Evolutionary conservation across 2,113 vertebrate genomes (phyloP).

Genomic region (Eclectus roratus): DNA sequence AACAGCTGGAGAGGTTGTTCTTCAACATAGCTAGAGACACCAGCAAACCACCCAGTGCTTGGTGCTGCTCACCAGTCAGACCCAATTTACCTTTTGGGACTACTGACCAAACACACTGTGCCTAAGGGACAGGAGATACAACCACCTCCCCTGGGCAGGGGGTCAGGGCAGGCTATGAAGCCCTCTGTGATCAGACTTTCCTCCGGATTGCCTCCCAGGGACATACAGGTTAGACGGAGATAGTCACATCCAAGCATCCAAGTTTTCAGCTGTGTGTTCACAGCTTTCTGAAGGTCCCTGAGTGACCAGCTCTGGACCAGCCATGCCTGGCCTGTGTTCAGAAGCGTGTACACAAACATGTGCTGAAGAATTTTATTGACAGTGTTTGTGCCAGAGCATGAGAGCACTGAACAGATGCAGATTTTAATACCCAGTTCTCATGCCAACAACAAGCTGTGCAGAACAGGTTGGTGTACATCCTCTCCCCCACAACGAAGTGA

Average conservation of each 20-base stretch:
- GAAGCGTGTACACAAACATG: neutral
- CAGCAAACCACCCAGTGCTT: neutral
- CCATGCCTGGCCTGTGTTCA: neutral
- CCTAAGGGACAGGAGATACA: neutral
- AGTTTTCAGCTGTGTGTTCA: neutral
- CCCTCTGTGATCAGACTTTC: neutral
- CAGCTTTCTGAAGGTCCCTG: neutral
- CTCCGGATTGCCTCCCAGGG: neutral
- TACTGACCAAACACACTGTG: neutral
- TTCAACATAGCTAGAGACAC: neutral
- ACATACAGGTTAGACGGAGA: neutral
- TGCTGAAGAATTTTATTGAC: neutral
- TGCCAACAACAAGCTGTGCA: neutral
- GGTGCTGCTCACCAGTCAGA: neutral
- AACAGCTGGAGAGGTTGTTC: neutral
- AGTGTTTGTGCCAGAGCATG: neutral
- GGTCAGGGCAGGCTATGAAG: neutral
- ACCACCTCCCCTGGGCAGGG: neutral
- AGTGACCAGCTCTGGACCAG: neutral
- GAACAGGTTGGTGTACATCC: conserved; percentile 30
- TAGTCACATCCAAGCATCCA: neutral
- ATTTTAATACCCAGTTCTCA: neutral
- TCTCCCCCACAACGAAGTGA: neutral
- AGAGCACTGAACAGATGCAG: conserved; percentile 10
- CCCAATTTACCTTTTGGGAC: neutral